Evolutionary conservation across 2,888 invertebrate genomes (phyloP), one percentile per base, ranked within the genome.

Genomic region (Cosmopolites sordidus): DNA sequence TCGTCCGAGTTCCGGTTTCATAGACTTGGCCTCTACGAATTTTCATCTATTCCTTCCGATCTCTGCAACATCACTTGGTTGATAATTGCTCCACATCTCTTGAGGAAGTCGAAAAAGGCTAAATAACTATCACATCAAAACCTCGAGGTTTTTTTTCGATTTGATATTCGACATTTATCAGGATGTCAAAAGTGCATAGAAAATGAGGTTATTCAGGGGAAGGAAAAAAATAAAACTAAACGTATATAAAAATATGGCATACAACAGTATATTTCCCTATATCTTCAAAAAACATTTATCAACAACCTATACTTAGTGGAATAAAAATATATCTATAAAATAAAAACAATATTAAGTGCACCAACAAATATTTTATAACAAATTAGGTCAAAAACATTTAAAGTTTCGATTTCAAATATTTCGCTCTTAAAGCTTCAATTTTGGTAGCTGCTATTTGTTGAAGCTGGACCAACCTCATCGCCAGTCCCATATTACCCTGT

Each of bases 401-500:
- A 69, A 92, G 74, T 37, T 59, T 59, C 1, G 59, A 50, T 43
- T 56, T 56, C n/a, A 57, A 43, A 30, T 59, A 56, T 74, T 87
- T 91, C 1, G 91, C 79, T 48, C 87, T 81, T 49, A 91, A 76
- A 16, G 81, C 75, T 29, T 86, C 88, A 64, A 91, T 88, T 66
- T 86, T 84, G 37, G 81, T 79, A 2, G 84, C 80, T 0, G 89
- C 89, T 4, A 83, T 80, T 53, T 83, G 81, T 66, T 92, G 91
- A 58, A 95, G 73, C 60, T 92, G 90, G 15, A 89, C 85, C 52
- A 98, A 76, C 72, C 95, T 97, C 89, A 97, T 89, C 1, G 97
- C 97, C 39, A 96, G 76, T 0, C 92, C 95, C 89, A 97, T 93
- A 72, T 97, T 97, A 27, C 97, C 97, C 71, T 94, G 90, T 54